A percentile compares a stretch with the other conserved stretches of the same genome.
Conservation (phyloP, 1,140 invertebrate genomes). For the Ruditapes philippinarum region DNA sequence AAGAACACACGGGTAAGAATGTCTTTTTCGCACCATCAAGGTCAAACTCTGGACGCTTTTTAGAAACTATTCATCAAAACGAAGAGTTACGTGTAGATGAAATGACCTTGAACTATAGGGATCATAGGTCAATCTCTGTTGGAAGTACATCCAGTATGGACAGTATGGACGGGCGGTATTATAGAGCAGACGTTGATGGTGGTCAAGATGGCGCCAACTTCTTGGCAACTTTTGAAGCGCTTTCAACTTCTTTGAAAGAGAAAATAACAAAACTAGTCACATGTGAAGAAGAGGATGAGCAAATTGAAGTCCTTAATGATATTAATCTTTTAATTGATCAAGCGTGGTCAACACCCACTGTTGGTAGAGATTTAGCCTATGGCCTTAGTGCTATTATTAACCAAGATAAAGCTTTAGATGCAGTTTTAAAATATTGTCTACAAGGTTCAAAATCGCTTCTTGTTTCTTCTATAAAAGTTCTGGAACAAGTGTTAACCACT, state of each 20-base stretch:
- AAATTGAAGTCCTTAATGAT: conserved; percentile 53
- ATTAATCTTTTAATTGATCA: conserved; percentile 85
- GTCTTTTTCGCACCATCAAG: conserved; percentile 53
- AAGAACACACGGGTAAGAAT: conserved; percentile 62
- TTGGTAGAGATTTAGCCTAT: conserved; percentile 91
- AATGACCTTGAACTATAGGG: conserved; percentile 61
- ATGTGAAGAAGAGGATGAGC: conserved; percentile 15
- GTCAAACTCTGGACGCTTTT: conserved; percentile 62
- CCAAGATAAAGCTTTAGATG: conserved; percentile 94
- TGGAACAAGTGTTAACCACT: conserved; percentile 95
- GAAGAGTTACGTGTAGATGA: conserved; percentile 60
- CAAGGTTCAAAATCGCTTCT: conserved; percentile 80
- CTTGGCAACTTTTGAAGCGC: conserved; percentile 40
- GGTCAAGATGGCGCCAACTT: conserved; percentile 40
- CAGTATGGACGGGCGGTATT: conserved; percentile 38
- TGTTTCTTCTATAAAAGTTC: conserved; percentile 87
- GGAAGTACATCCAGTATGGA: conserved; percentile 65
- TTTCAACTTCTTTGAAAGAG: conserved; percentile 39
- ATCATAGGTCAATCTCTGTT: conserved; percentile 53
- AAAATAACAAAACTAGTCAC: conserved; percentile 13
- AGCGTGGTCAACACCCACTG: conserved; percentile 97
- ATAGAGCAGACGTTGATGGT: neutral
- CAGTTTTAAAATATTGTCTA: conserved; percentile 88
- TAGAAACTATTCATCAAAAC: conserved; percentile 64
- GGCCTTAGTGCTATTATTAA: conserved; percentile 94